Base-by-base conservation (phyloP, 2,113 vertebrate genomes). In the Myotis yumanensis region DNA sequence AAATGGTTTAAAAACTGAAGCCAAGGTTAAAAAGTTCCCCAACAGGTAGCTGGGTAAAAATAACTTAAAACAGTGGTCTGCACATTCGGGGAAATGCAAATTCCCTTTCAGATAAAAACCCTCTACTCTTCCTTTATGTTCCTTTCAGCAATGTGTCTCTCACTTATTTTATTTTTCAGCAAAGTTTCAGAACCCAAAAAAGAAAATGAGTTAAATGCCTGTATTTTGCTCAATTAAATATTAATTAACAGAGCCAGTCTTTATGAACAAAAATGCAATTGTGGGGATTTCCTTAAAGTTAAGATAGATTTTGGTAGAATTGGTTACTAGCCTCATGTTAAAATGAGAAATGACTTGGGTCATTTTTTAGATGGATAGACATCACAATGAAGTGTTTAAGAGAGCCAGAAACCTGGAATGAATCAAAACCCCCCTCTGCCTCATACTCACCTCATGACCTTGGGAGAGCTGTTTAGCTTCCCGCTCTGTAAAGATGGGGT, bases 41-140 rank as follows among this genome's bases (percentile, higher is more conserved):
- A 82, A n/a, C 66, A 91, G 85, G 89, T 77, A 89, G 37, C 5
- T 93, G 62, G 62, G 77, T 91, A 96, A 97, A 93, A 94, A 90
- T 93, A 71, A 86, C 86, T 96, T 85, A 95, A 91, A 83, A 73
- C 30, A 18, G 51, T 9, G n/a, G 68, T 57, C 93, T 83, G 62
- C 23, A 85, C 9, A 23, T 64, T 72, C 11, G 5, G 59, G 59
- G 71, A 73, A 93, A 91, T 37, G 69, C 71, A 86, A 68, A 76
- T 84, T 76, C 84, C 86, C 86, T 91, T 94, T 87, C 64, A 92
- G 52, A 85, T 77, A 80, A 93, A 91, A 93, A 37, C 18, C 16
- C 28, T 76, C 52, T 46, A 6, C 28, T 64, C 32, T 89, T 94
- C 51, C 88, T 90, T 66, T 90, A 18, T 77, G 75, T 40, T 75